A percentile compares a stretch with the other conserved stretches of the same genome.
These are phyloP conservation scores for Hippocampus zosterae DNA, from an alignment of 2,113 vertebrate genomes.

Conservation along the genomic window DNA sequence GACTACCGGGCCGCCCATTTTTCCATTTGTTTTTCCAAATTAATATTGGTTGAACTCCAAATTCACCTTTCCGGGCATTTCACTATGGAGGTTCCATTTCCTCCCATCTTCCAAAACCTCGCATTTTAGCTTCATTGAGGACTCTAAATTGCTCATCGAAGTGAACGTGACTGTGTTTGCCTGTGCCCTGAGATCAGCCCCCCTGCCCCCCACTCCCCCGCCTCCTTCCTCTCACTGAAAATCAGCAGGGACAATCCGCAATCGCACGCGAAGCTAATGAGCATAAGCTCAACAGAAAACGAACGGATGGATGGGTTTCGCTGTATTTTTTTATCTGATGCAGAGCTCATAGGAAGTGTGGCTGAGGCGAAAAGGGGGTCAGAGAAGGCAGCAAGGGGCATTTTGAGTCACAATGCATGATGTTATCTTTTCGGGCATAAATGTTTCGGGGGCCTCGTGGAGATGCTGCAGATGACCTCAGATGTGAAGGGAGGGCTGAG, in stretches of 20 bases:
- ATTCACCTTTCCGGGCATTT: background rate
- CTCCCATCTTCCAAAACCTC: background rate
- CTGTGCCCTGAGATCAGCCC: background rate
- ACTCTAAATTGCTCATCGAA: background rate
- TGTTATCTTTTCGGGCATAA: constrained; percentile 69
- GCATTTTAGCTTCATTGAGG: background rate
- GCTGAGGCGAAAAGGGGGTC: constrained; percentile 2
- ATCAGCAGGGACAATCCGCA: background rate
- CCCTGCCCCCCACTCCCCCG: no score
- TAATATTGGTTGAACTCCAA: background rate
- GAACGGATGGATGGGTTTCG: background rate
- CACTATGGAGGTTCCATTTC: background rate
- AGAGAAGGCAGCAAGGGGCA: background rate
- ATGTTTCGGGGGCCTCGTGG: constrained; percentile 78
- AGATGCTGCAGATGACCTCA: constrained; percentile 81
- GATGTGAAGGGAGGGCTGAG: constrained; percentile 75
- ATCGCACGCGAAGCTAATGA: background rate
- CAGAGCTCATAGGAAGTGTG: background rate
- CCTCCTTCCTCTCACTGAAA: background rate
- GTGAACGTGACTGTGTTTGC: background rate
- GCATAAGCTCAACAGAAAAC: background rate
- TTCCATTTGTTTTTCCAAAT: background rate
- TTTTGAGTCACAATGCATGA: constrained; percentile 1
- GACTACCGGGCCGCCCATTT: no score
- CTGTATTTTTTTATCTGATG: background rate